Percentiles rank a stretch among this genome's conserved stretches.
phyloP scores from a whole-genome alignment of 2,797 vertebrate genomes.

The Ctenopoma kingsleyae region DNA sequence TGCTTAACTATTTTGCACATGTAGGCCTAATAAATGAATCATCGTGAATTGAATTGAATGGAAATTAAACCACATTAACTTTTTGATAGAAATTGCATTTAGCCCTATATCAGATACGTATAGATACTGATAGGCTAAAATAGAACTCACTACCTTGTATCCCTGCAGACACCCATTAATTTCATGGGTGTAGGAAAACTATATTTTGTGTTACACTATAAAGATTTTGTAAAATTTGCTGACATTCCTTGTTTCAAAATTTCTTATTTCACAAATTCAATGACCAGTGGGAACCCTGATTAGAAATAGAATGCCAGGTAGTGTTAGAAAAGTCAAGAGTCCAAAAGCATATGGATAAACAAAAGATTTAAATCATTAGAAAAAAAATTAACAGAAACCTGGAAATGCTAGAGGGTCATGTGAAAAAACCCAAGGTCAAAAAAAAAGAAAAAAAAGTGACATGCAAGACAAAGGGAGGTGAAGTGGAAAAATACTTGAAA shows the following conservation, averaged over 20 bases:
- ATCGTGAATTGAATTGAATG: too few relatives aligned
- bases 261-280: not conserved
- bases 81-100: too few relatives aligned
- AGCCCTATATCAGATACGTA: too few relatives aligned
- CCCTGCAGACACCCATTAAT: not conserved
- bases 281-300: constrained; percentile 77
- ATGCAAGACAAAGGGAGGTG: constrained; percentile 88
- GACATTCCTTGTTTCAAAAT: constrained; percentile 26
- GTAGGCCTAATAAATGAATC: too few relatives aligned
- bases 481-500: constrained; percentile 92
- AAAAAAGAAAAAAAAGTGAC: constrained; percentile 74
- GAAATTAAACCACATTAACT: too few relatives aligned
- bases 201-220: not conserved
- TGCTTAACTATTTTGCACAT: too few relatives aligned
- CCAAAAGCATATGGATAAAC: constrained; percentile 66
- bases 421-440: constrained; percentile 61
- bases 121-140: too few relatives aligned
- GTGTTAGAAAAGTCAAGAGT: constrained; percentile 72
- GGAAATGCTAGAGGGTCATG: constrained; percentile 73
- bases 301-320: constrained; percentile 78
- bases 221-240: constrained; percentile 5
- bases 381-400: constrained; percentile 61
- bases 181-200: not conserved
- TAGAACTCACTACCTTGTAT: not conserved
- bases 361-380: constrained; percentile 35